phyloP scores from a whole-genome alignment of 2,888 invertebrate genomes.

The Eilema depressum region DNA sequence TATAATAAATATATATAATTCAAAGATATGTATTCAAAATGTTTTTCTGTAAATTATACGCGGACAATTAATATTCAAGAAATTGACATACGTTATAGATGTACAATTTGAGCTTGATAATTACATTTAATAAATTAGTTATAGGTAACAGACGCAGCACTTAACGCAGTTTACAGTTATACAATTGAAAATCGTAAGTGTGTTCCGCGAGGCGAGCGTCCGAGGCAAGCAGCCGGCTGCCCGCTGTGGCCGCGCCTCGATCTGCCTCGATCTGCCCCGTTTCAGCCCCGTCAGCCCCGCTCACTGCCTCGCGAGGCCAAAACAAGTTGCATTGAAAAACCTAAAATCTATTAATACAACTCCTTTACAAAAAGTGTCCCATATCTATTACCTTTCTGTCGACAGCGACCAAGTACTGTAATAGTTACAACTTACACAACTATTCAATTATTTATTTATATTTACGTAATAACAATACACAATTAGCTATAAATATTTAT shows the following conservation, averaged over 20 bases:
- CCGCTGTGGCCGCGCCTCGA: conserved; percentile 10
- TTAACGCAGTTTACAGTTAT: conserved; percentile 60
- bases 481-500: conserved; percentile 88
- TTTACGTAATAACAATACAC: conserved; percentile 87
- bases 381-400: conserved; percentile 68
- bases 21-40: conserved; percentile 82
- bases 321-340: conserved; percentile 59
- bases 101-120: conserved; percentile 77
- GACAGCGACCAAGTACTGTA: conserved; percentile 79
- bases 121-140: conserved; percentile 63
- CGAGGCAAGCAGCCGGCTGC: conserved; percentile 28
- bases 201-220: conserved; percentile 28
- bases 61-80: conserved; percentile 63
- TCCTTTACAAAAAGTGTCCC: conserved; percentile 74
- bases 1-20: conserved; percentile 77
- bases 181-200: conserved; percentile 38
- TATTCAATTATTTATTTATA: conserved; percentile 87
- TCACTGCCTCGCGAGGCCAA: conserved; percentile 48
- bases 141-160: conserved; percentile 73
- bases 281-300: conserved; percentile 17
- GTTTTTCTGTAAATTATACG: conserved; percentile 81
- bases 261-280: conserved; percentile 18
- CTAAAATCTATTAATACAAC: conserved; percentile 74
- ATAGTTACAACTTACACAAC: conserved; percentile 85
- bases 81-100: conserved; percentile 81